Percentiles rank a stretch among this genome's conserved stretches.
phyloP scores from a whole-genome alignment of 2,888 invertebrate genomes.

The Nephrocerus scutellatus region DNA sequence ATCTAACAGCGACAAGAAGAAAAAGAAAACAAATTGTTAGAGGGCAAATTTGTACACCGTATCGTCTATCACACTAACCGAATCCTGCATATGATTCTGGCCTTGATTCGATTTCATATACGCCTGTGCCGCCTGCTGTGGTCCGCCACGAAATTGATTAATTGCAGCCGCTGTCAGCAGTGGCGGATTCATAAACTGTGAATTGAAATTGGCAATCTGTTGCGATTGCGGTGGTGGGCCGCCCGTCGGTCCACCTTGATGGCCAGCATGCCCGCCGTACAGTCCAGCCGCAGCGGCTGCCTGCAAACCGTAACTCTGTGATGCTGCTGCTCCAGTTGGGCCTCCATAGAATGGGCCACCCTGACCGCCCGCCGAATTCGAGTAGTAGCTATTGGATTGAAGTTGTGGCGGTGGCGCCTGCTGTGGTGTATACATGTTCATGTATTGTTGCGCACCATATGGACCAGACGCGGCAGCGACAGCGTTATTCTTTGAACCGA shows the following conservation, averaged over 20 bases:
- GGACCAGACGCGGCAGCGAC: constrained; percentile 34
- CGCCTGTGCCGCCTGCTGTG: constrained; percentile 36
- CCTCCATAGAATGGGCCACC: constrained; percentile 44
- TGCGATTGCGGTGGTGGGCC: constrained; percentile 40
- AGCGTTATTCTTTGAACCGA: constrained; percentile 53
- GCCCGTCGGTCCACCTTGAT: constrained; percentile 38
- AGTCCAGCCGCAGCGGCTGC: constrained; percentile 38
- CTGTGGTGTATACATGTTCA: constrained; percentile 44
- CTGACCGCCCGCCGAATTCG: constrained; percentile 46
- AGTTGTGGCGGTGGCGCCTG: constrained; percentile 41
- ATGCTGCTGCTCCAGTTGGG: constrained; percentile 37
- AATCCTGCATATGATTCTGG: constrained; percentile 47
- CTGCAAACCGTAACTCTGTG: constrained; percentile 43
- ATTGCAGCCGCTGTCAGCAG: constrained; percentile 56
- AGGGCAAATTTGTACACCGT: not conserved
- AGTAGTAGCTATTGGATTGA: constrained; percentile 48
- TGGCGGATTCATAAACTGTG: constrained; percentile 57
- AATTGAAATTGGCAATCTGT: constrained; percentile 48
- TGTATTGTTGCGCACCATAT: constrained; percentile 41
- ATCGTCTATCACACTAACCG: constrained; percentile 35
- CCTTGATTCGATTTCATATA: constrained; percentile 46
- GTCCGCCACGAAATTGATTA: constrained; percentile 46
- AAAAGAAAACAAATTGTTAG: constrained; percentile 2
- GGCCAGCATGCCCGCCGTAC: constrained; percentile 42
- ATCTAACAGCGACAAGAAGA: constrained; percentile 31